Evolutionary conservation across 2,888 invertebrate genomes (phyloP).

Genomic region (Hyles lineata): DNA sequence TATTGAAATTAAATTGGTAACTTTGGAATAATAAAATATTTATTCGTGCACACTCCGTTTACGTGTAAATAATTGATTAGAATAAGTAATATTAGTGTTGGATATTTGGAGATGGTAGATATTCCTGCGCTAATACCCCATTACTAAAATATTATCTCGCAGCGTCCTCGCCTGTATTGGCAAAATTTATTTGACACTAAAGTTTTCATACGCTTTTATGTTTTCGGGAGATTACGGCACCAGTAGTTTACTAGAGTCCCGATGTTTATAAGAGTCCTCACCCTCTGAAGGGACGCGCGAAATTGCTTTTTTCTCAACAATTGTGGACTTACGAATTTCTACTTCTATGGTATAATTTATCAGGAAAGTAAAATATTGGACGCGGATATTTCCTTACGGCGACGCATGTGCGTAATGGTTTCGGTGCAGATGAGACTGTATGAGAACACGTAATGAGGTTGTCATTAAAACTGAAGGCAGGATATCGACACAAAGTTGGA

Average conservation of each 20-base stretch:
- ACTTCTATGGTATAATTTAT: conserved; percentile 39
- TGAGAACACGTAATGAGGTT: not conserved
- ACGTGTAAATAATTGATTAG: conserved; percentile 5
- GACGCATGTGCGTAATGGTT: conserved; percentile 21
- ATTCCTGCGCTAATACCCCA: conserved; percentile 19
- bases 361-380: conserved; percentile 22
- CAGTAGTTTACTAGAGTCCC: conserved; percentile 59
- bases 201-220: conserved; percentile 76
- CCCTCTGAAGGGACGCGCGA: conserved; percentile 58
- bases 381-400: conserved; percentile 13
- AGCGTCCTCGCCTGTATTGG: conserved; percentile 64
- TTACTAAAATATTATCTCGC: conserved; percentile 57
- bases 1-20: conserved; percentile 5
- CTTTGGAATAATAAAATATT: conserved; percentile 13
- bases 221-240: conserved; percentile 71
- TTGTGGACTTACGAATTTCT: conserved; percentile 57
- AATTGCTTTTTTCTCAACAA: conserved; percentile 61
- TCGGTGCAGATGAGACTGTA: not conserved
- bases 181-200: conserved; percentile 76
- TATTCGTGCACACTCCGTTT: conserved; percentile 3
- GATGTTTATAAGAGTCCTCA: conserved; percentile 66
- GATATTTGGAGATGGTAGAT: not conserved
- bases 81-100: not conserved
- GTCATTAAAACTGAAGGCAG: conserved; percentile 46
- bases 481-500: conserved; percentile 55